These are phyloP conservation scores for Cephalopholis sonnerati DNA, from an alignment of 2,113 vertebrate genomes.

Conservation along the genomic window DNA sequence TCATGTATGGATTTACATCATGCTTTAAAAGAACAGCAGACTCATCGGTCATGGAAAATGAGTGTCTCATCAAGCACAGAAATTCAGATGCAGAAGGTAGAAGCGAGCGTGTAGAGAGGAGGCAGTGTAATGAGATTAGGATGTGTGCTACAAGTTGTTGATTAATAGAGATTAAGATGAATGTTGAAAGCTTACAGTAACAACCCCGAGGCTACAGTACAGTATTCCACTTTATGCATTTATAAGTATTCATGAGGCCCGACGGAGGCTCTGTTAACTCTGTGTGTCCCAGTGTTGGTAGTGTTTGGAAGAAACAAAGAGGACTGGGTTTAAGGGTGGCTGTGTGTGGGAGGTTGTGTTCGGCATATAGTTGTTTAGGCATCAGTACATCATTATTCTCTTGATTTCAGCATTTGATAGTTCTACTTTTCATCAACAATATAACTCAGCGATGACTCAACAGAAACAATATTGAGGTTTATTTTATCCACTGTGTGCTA, in stretches of 20 bases:
- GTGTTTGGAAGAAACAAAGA: background rate
- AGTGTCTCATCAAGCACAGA: background rate
- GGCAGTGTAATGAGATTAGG: background rate
- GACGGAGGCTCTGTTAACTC: background rate
- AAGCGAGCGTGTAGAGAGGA: conserved; percentile 7
- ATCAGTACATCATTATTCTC: background rate
- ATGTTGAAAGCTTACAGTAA: conserved; percentile 19
- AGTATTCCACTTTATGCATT: conserved; percentile 12
- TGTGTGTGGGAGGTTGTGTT: too few species aligned
- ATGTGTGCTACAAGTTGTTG: conserved; percentile 1
- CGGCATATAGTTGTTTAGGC: background rate
- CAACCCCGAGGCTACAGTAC: background rate
- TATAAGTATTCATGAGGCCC: conserved; percentile 27
- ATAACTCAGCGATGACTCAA: background rate
- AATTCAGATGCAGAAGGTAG: background rate
- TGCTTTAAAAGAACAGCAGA: background rate
- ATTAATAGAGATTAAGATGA: conserved; percentile 25
- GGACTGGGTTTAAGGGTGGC: background rate
- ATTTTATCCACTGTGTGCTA: background rate
- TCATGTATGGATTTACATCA: background rate
- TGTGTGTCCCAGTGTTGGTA: background rate
- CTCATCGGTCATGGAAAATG: background rate
- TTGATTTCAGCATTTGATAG: background rate
- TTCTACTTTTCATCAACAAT: background rate
- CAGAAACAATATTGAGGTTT: background rate